Base-by-base conservation (phyloP, 2,888 invertebrate genomes). In the Drosophila monieri region DNA sequence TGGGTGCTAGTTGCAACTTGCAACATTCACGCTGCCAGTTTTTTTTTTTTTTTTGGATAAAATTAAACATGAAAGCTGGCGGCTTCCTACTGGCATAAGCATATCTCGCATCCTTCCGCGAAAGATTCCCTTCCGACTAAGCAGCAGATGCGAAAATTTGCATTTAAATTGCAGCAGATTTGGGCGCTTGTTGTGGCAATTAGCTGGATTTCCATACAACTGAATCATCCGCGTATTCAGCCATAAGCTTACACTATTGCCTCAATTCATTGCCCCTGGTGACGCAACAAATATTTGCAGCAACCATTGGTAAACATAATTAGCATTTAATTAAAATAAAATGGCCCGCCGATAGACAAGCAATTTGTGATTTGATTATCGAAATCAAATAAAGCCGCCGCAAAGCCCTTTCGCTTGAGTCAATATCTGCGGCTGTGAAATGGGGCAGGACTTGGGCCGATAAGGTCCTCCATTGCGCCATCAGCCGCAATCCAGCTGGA, bases 321-420 rank as follows among this genome's bases (percentile, higher is more conserved):
- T 88, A 85, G 80, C 76, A 85, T 83, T 85, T 85, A 85, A 85
- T 85, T 85, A 86, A 83, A 88, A 77, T 79, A 79, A 81, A 85
- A 84, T 76, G 58, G 79, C 74, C 75, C 86, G 68, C 55, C 61
- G 58, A 84, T 84, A 79, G 59, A 77, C 73, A 76, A 71, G 73
- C 74, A 77, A 79, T 88, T 77, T 72, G 48, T 73, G 76, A 88
- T 77, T 88, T 88, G 75, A 85, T 88, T 85, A 87, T 78, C 58
- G 53, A 76, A 85, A 80, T 87, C 88, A 81, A 81, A 85, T 73
- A 80, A 65, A 65, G 53, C 55, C 57, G 80, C 79, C 85, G 70
- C 87, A 57, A 75, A 70, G 67, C 64, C 62, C 60, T 52, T 60
- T 57, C 41, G 27, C 60, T 39, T 71, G 21, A 69, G 56, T 56